Evolutionary conservation across 2,888 invertebrate genomes (phyloP), one percentile per base, ranked within the genome.

Genomic region (Drosophila mimica): DNA sequence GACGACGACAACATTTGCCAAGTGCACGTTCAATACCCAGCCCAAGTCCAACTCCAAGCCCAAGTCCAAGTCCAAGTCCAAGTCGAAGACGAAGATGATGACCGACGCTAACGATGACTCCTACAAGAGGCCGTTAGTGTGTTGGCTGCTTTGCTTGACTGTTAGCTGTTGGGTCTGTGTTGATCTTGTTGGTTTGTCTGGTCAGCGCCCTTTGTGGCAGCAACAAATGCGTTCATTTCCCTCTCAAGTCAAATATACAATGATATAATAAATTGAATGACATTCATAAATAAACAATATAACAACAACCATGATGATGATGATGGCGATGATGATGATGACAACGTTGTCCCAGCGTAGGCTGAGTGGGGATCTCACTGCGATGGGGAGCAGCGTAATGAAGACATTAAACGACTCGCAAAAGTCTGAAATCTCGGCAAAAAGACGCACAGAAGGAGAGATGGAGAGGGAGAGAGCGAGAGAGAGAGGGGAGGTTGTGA

Each of bases 211-310:
- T 86, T 81, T 77, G 70, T 59, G 65, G 56, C 79, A 76, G 69
- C 78, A 81, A 76, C 79, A 84, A 87, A 91, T 86, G 86, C 85
- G 87, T 84, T 89, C 91, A 91, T 91, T 91, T 91, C 91, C 91
- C 91, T 91, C 91, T 91, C 91, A 85, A 88, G 84, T 83, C 81
- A 86, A 84, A 85, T 84, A 87, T 81, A 79, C 83, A 90, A 79
- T 82, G 83, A 87, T 89, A 92, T 91, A 91, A 92, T 92, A 92
- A 92, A 92, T 91, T 91, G 91, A 91, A 92, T 91, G 91, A 91
- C 92, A 92, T 91, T 91, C 92, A 92, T 92, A 92, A 92, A 92
- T 91, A 91, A 92, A 91, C 87, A 91, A 91, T 90, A 91, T 91
- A 82, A 84, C 52, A 48, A 49, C 36, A 34, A 61, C 25, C 8